Conservation (phyloP, 2,888 invertebrate species). For the Drosophila demipolita region DNA sequence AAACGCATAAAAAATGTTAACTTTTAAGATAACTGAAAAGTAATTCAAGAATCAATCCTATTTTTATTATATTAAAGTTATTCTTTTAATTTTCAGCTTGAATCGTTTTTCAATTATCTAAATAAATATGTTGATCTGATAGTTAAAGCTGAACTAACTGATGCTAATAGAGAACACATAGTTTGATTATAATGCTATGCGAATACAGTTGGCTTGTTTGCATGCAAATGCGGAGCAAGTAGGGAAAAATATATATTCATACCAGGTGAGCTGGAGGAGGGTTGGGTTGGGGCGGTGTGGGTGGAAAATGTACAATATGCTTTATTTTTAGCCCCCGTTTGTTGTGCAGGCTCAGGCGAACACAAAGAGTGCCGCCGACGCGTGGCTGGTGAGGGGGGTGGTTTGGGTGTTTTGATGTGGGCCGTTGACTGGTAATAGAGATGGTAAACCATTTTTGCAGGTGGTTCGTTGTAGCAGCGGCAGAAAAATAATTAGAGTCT, state of each 20-base stretch:
- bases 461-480: slow-evolving; percentile 61
- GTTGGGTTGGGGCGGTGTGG: not conserved
- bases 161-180: slow-evolving; percentile 55
- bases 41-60: not conserved
- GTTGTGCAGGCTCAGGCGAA: slow-evolving; percentile 69
- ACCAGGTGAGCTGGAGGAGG: too few species aligned
- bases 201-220: slow-evolving; percentile 64
- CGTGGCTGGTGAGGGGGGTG: not conserved
- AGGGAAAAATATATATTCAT: slow-evolving; percentile 37
- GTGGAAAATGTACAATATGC: slow-evolving; percentile 45
- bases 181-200: slow-evolving; percentile 72
- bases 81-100: not conserved
- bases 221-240: slow-evolving; percentile 73
- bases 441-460: slow-evolving; percentile 51
- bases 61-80: not conserved
- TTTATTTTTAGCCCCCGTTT: slow-evolving; percentile 70
- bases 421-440: slow-evolving; percentile 29
- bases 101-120: not conserved
- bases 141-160: slow-evolving; percentile 23
- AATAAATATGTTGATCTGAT: not conserved
- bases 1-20: not conserved
- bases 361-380: slow-evolving; percentile 25
- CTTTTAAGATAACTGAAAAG: not conserved
- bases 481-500: slow-evolving; percentile 80
- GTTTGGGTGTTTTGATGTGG: not conserved